Evolutionary conservation across 1,140 invertebrate genomes (phyloP), one percentile per base, ranked within the genome.

Genomic region (Neodiprion fabricii): DNA sequence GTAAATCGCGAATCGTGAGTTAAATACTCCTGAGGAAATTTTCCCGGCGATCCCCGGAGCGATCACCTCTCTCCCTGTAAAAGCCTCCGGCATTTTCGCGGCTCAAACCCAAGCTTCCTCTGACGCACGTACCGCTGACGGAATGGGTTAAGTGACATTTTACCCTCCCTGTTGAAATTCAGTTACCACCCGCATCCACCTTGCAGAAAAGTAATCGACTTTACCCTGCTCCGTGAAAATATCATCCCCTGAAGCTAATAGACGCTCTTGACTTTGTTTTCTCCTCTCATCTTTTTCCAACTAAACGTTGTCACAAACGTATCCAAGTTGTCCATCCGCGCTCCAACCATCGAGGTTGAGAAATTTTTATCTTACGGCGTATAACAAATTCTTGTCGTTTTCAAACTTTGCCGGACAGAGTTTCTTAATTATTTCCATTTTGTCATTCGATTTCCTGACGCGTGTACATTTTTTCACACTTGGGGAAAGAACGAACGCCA

Each of bases 111-210:
- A 12, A 61, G n/a, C 53, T 61, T 61, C 53, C 53, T 40, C 11
- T 61, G n/a, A 61, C 53, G 53, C 53, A 61, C 53, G 53, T 61
- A 61, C 53, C 53, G n/a, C 11, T 17, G 53, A 61, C n/a, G 53
- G 53, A 11, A 61, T 17, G n/a, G n/a, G 53, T 61, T 61, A 61
- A 61, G 11, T 61, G 53, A 61, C 53, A 9, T 61, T 61, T 61
- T 61, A 12, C 53, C 53, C 53, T 5, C 3, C n/a, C 53, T 61
- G 2, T 40, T 40, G 11, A 61, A 61, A 61, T 61, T 61, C 53
- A 61, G 53, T 61, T 61, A 61, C 7, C 53, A 14, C 53, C 53
- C n/a, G n/a, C n/a, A 12, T 17, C 11, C n/a, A 17, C 53, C 53
- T 61, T 14, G 11, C 53, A 17, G 53, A 17, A 61, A 61, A 61